A percentile compares a stretch with the other conserved stretches of the same genome.
Conservation (phyloP, 2,113 vertebrate genomes). For the Orycteropus afer region DNA sequence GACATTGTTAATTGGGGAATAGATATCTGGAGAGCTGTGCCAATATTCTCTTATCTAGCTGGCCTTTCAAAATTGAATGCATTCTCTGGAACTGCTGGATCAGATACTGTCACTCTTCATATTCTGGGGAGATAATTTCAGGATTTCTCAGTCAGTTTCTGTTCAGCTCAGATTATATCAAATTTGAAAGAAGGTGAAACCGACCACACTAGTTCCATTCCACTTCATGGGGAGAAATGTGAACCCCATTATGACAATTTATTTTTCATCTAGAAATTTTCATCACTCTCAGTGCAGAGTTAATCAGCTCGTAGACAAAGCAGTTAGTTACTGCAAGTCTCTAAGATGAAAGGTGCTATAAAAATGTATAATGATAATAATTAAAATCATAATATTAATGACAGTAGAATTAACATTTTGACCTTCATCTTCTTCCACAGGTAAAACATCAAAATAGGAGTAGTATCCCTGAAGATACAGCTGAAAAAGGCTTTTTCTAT, state of each 20-base stretch:
- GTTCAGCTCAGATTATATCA: constrained; percentile 55
- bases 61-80: constrained; percentile 76
- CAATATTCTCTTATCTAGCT: constrained; percentile 75
- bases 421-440: constrained; percentile 71
- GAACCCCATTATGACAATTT: constrained; percentile 67
- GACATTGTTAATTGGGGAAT: constrained; percentile 73
- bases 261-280: constrained; percentile 76
- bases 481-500: constrained; percentile 63
- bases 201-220: constrained; percentile 60
- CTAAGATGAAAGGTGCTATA: constrained; percentile 72
- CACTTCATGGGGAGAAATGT: constrained; percentile 42
- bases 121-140: constrained; percentile 71
- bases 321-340: constrained; percentile 67
- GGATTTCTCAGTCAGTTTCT: constrained; percentile 70
- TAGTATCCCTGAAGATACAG: constrained; percentile 58
- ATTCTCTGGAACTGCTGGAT: constrained; percentile 40
- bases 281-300: constrained; percentile 55
- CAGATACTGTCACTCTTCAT: constrained; percentile 70
- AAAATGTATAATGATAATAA: constrained; percentile 79
- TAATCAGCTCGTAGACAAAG: constrained; percentile 77
- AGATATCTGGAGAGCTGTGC: constrained; percentile 61
- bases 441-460: constrained; percentile 71
- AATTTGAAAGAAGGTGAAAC: constrained; percentile 68
- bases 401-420: constrained; percentile 75
- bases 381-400: constrained; percentile 81